A percentile compares a stretch with the other conserved stretches of the same genome.
Evolutionary conservation across 2,113 vertebrate species (phyloP).

Genomic region (Cettia cetti): DNA sequence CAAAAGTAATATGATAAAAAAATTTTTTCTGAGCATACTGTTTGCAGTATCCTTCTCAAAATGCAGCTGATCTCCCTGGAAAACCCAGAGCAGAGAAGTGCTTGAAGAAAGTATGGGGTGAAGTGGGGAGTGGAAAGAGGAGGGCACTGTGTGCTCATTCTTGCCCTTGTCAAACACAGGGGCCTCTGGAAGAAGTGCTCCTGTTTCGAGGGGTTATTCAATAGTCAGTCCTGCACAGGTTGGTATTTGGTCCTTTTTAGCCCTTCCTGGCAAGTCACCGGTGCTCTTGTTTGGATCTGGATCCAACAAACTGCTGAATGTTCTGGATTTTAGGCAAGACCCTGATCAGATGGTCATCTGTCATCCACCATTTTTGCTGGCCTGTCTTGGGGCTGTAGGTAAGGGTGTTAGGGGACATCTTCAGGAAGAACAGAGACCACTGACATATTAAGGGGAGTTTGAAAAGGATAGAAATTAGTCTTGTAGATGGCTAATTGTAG

Average conservation of each 20-base stretch:
- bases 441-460: neutral
- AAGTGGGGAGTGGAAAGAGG: neutral
- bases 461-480: neutral
- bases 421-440: neutral
- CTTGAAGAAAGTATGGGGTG: neutral
- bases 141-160: fast-evolving
- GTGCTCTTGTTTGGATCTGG: neutral
- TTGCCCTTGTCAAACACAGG: neutral
- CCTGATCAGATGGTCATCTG: neutral
- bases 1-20: neutral
- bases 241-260: neutral
- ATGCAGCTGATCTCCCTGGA: neutral
- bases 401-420: neutral
- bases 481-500: too few relatives aligned
- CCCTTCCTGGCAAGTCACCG: neutral
- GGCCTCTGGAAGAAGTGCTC: neutral
- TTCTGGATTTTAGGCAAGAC: neutral
- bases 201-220: neutral
- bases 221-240: neutral
- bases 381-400: fast-evolving
- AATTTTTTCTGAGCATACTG: neutral
- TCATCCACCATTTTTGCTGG: neutral
- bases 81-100: neutral
- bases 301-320: neutral
- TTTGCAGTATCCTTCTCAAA: neutral